phyloP scores from a whole-genome alignment of 92 coral and sea anemone species.

The Nematostella vectensis region DNA sequence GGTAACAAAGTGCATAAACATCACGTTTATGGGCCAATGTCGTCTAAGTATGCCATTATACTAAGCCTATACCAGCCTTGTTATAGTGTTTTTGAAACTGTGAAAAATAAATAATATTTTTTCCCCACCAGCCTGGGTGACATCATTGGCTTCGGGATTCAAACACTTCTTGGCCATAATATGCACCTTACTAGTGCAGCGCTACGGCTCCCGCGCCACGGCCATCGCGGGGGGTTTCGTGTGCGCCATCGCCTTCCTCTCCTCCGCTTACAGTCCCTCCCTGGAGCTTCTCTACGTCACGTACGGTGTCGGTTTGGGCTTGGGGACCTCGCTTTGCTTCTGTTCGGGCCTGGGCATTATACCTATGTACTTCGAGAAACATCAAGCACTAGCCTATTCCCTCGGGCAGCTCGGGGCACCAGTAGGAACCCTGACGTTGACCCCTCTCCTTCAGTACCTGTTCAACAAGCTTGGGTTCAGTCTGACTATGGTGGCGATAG shows the following conservation, averaged over 20 bases:
- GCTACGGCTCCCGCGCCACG: slow-evolving; percentile 10
- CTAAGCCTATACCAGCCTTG: no score
- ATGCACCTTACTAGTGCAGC: slow-evolving; percentile 11
- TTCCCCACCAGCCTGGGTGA: slow-evolving; percentile 35
- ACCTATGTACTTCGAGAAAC: slow-evolving; percentile 10
- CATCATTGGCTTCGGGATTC: slow-evolving; percentile 10
- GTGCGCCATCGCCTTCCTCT: slow-evolving; percentile 8
- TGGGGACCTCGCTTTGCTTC: slow-evolving; percentile 17
- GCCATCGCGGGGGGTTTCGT: slow-evolving; percentile 12
- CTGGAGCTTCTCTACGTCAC: slow-evolving; percentile 12
- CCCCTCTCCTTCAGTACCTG: slow-evolving; percentile 4
- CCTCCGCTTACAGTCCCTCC: slow-evolving; percentile 13
- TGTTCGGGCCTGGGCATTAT: slow-evolving; percentile 9
- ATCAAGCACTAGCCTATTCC: slow-evolving; percentile 11
- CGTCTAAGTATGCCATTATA: no score
- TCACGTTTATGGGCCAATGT: no score
- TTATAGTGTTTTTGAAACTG: no score
- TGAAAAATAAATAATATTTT: no score
- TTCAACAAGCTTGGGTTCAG: slow-evolving; percentile 7
- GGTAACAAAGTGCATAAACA: no score
- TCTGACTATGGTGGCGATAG: slow-evolving; percentile 5
- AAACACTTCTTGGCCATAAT: slow-evolving; percentile 5
- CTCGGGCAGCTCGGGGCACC: slow-evolving; percentile 23
- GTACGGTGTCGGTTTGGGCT: slow-evolving; percentile 21
- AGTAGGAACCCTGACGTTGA: slow-evolving; percentile 11